A percentile compares a stretch with the other conserved stretches of the same genome.
Conservation (phyloP, 2,797 vertebrate species). For the Syndactyla subalaris region DNA sequence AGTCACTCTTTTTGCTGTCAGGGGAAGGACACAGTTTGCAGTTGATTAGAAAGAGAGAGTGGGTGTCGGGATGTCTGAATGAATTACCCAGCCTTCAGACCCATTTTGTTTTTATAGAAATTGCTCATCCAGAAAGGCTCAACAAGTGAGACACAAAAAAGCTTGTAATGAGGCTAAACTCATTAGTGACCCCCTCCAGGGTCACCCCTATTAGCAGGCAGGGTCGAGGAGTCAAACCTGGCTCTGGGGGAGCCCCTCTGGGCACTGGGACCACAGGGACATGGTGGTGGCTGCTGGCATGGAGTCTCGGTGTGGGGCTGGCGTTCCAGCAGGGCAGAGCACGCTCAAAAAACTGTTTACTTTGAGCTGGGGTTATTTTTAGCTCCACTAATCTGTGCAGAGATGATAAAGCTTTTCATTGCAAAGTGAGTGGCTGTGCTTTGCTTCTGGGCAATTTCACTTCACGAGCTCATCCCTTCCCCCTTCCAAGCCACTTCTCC, state of each 20-base stretch:
- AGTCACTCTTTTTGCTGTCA: neutral
- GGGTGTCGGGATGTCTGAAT: neutral
- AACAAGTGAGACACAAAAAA: neutral
- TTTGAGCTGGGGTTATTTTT: slow-evolving; percentile 75
- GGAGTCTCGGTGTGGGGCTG: rapidly evolving
- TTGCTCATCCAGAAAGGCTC: slow-evolving; percentile 28
- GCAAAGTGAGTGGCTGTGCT: slow-evolving; percentile 53
- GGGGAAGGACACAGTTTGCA: neutral
- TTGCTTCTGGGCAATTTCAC: slow-evolving; percentile 76
- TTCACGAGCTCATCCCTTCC: slow-evolving; percentile 24
- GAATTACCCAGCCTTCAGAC: neutral
- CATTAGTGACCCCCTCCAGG: neutral
- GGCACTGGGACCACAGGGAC: neutral
- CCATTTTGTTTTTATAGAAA: neutral
- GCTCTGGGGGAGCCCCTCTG: neutral
- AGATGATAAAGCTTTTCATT: slow-evolving; percentile 76
- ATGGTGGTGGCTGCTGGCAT: neutral
- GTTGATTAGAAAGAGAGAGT: slow-evolving; percentile 1
- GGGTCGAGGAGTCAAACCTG: rapidly evolving
- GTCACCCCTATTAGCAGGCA: neutral
- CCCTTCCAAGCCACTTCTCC: neutral
- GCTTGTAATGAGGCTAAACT: slow-evolving; percentile 3
- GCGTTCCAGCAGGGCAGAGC: slow-evolving; percentile 23
- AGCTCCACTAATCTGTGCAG: slow-evolving; percentile 73
- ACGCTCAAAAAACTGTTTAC: slow-evolving; percentile 67